Evolutionary conservation across 1,140 invertebrate species (phyloP).

Genomic region (Idris sp.): DNA sequence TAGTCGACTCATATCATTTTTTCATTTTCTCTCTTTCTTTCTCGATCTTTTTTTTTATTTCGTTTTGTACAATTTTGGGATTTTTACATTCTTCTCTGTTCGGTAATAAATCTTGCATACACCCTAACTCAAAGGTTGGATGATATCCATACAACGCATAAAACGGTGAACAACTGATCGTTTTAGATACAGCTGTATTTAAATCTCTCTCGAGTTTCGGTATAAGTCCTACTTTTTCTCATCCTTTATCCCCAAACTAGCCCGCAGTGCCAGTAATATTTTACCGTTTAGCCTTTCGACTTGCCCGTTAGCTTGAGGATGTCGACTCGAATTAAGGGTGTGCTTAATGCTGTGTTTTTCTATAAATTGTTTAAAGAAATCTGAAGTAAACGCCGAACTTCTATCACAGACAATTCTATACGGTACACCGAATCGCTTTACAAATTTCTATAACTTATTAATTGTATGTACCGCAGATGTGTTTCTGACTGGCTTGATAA

Average conservation of each 20-base stretch:
- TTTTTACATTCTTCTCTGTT: not conserved
- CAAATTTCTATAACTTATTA: not conserved
- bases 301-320: conserved; percentile 5
- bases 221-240: not conserved
- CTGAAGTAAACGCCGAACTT: not conserved
- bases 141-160: not conserved
- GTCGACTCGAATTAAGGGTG: not conserved
- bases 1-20: too few relatives aligned
- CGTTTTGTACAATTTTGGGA: not conserved
- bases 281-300: not conserved
- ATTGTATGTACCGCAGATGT: not conserved
- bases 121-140: not conserved
- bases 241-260: not conserved
- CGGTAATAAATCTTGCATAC: not conserved
- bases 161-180: not conserved
- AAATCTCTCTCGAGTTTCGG: not conserved
- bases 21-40: too few relatives aligned
- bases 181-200: not conserved
- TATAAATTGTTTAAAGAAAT: not conserved
- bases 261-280: not conserved
- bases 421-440: not conserved
- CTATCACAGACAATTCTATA: conserved; percentile 5
- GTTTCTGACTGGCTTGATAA: not conserved
- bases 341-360: not conserved
- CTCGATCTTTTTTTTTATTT: too few relatives aligned